Base-by-base conservation (phyloP, 2,888 invertebrate species). In the Troilus luridus region DNA sequence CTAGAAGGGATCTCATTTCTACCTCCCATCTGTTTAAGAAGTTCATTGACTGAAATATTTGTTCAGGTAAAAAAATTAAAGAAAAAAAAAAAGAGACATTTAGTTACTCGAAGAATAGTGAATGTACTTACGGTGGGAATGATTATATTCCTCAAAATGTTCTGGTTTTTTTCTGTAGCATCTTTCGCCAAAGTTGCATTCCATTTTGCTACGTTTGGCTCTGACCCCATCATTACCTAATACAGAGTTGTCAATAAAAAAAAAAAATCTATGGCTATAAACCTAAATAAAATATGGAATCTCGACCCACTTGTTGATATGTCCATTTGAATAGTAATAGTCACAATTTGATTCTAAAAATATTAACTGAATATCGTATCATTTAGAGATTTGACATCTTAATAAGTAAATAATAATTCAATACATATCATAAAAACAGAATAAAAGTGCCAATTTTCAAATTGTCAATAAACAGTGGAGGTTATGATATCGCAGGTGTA, bases 141-240 rank as follows among this genome's bases (percentile, higher is more conserved):
- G 98, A 64, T 95, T 95, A 94, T 95, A 98, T 94, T 98, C 97
- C 92, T 95, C 95, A 92, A 98, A 97, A 94, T 98, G 98, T 91
- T 96, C 96, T 0, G 97, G 97, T 95, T 98, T 98, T 93, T 96
- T 96, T 90, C 98, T 95, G 93, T 97, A 98, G 93, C 98, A 98
- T 93, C 95, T 96, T 59, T 96, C 96, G 12, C 96, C 97, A 94
- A 97, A 98, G 17, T 81, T 67, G 90, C 93, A 93, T 88, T 91
- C 91, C 17, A 90, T 24, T 88, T 90, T 90, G 21, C 85, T 85
- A n/a, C 85, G 85, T 27, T 85, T 85, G 11, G 27, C 56, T 21
- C n/a, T 85, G 9, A 7, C 54, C n/a, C 56, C 85, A 85, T 85
- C 56, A 54, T 85, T 41, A 54, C 56, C 85, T 85, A 21, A 17